Percentiles rank a stretch among this genome's conserved stretches.
Conservation (phyloP, 2,797 vertebrate species). For the Onychomys torridus region DNA sequence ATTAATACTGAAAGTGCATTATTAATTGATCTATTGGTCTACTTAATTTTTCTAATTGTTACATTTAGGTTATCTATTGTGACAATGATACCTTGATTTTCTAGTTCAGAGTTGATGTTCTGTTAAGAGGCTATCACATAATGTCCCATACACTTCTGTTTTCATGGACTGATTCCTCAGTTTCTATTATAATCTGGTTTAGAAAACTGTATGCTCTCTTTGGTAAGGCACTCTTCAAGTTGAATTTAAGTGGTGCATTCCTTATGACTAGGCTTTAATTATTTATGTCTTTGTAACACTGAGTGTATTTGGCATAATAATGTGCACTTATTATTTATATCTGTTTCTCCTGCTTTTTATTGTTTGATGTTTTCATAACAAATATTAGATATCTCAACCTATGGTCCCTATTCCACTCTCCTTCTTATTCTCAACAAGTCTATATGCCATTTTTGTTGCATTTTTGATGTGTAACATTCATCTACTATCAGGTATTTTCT, state of each 20-base stretch:
- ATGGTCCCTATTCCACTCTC: accelerated
- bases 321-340: not conserved
- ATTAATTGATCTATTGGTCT: constrained; percentile 28
- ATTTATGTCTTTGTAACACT: not conserved
- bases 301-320: accelerated
- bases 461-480: not conserved
- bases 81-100: constrained; percentile 21
- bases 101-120: not conserved
- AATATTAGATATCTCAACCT: not conserved
- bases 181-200: not conserved
- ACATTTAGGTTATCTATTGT: not conserved
- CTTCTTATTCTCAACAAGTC: not conserved
- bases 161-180: not conserved
- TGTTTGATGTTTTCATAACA: not conserved
- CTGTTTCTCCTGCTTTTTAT: not conserved
- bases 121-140: not conserved
- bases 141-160: not conserved
- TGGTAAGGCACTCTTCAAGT: not conserved
- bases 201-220: not conserved
- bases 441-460: not conserved
- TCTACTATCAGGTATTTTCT: not conserved
- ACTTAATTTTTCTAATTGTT: constrained; percentile 12
- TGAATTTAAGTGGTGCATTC: not conserved
- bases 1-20: not conserved
- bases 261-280: not conserved